Conservation (phyloP, 1,140 invertebrate species). For the Euborellia annulipes region DNA sequence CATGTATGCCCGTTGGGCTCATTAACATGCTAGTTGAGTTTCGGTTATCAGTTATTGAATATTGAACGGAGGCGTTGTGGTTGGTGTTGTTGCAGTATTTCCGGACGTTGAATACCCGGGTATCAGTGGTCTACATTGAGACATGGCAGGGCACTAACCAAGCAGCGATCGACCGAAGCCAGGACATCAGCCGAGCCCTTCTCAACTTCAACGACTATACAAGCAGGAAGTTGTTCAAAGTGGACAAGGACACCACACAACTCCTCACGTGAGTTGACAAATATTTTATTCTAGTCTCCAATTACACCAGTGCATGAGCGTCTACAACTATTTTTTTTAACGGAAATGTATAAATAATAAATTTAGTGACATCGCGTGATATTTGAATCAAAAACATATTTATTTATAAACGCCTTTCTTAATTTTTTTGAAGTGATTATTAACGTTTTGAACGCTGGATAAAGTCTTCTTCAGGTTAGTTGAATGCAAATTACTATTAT, state of each 20-base stretch:
- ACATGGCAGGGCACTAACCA: conserved; percentile 85
- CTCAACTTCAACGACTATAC: conserved; percentile 82
- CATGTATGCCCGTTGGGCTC: no score
- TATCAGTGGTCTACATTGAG: conserved; percentile 90
- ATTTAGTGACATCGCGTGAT: no score
- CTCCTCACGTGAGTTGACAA: conserved; percentile 66
- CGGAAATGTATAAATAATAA: no score
- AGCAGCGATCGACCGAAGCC: conserved; percentile 57
- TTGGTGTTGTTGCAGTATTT: conserved; percentile 56
- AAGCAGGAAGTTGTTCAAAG: conserved; percentile 60
- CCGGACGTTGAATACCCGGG: conserved; percentile 77
- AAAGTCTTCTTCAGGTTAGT: no score
- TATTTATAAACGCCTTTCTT: no score
- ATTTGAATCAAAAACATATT: no score
- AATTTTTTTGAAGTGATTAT: no score
- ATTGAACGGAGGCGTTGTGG: conserved; percentile 4
- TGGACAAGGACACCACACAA: conserved; percentile 78
- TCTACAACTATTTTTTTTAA: no score
- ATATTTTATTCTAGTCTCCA: no score
- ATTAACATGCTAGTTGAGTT: background rate
- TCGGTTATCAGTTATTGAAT: conserved; percentile 1
- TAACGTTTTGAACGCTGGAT: no score
- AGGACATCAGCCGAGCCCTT: conserved; percentile 73
- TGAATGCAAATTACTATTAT: no score
- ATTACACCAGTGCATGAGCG: no score